Conservation (phyloP, 2,888 invertebrate species). For the Pilophorus perplexus region DNA sequence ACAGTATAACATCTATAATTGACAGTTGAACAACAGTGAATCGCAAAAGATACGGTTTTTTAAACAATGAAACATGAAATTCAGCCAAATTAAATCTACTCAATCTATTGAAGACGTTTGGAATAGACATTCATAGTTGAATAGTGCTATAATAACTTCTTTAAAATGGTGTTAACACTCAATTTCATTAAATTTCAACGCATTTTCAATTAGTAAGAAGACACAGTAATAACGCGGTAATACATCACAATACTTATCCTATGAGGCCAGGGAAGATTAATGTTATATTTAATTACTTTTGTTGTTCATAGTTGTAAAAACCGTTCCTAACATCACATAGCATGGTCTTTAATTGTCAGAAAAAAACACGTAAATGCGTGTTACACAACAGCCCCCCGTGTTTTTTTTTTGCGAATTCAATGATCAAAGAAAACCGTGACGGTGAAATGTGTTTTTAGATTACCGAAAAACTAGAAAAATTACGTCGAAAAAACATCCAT, state of each 20-base stretch:
- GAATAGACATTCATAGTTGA: conserved; percentile 39
- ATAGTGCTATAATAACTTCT: conserved; percentile 40
- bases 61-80: conserved; percentile 18
- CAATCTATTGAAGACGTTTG: conserved; percentile 42
- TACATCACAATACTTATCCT: conserved; percentile 37
- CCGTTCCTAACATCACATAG: conserved; percentile 43
- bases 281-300: conserved; percentile 4
- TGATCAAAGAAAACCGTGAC: no score
- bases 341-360: no score
- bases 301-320: conserved; percentile 26
- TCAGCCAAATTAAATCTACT: conserved; percentile 43
- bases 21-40: conserved; percentile 42
- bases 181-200: conserved; percentile 41
- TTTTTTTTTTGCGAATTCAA: no score
- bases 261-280: conserved; percentile 44
- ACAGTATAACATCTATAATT: conserved; percentile 43
- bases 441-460: no score
- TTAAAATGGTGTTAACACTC: conserved; percentile 43
- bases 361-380: no score
- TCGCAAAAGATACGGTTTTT: conserved; percentile 42
- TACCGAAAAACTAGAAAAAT: neutral
- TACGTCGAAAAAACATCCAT: conserved; percentile 15
- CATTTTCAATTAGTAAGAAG: conserved; percentile 41
- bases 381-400: no score
- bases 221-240: conserved; percentile 39